Conservation (phyloP, 2,888 invertebrate genomes). For the Automeris io region DNA sequence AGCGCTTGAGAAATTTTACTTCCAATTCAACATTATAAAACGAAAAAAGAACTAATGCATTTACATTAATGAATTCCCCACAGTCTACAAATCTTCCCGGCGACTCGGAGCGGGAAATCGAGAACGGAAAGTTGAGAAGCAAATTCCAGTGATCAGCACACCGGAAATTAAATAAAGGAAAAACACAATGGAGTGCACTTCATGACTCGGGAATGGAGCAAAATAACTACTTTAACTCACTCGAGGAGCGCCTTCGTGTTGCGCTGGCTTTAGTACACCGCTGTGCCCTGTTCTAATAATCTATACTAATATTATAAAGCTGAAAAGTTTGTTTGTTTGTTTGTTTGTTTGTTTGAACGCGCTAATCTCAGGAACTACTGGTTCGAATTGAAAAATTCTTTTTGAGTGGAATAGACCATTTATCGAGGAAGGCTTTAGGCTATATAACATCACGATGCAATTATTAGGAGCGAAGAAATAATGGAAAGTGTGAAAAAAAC, state of each 20-base stretch:
- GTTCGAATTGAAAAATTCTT: too few relatives aligned
- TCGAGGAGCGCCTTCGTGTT: constrained; percentile 3
- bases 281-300: neutral
- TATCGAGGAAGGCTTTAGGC: too few relatives aligned
- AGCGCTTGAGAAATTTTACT: too few relatives aligned
- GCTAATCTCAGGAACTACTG: too few relatives aligned
- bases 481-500: too few relatives aligned
- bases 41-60: neutral
- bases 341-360: too few relatives aligned
- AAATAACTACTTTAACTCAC: constrained; percentile 6
- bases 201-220: neutral
- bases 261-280: neutral
- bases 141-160: constrained; percentile 6
- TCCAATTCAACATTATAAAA: too few relatives aligned
- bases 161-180: constrained; percentile 8
- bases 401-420: too few relatives aligned
- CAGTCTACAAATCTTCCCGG: constrained; percentile 3
- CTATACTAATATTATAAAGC: too few relatives aligned
- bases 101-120: neutral
- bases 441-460: too few relatives aligned
- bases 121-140: constrained; percentile 2
- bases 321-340: too few relatives aligned
- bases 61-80: constrained; percentile 2
- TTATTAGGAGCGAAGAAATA: too few relatives aligned
- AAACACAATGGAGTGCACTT: constrained; percentile 3